Percentiles rank a stretch among this genome's conserved stretches.
These are phyloP conservation scores for Chionomys nivalis DNA, from an alignment of 2,113 vertebrate genomes.

Conservation along the genomic window DNA sequence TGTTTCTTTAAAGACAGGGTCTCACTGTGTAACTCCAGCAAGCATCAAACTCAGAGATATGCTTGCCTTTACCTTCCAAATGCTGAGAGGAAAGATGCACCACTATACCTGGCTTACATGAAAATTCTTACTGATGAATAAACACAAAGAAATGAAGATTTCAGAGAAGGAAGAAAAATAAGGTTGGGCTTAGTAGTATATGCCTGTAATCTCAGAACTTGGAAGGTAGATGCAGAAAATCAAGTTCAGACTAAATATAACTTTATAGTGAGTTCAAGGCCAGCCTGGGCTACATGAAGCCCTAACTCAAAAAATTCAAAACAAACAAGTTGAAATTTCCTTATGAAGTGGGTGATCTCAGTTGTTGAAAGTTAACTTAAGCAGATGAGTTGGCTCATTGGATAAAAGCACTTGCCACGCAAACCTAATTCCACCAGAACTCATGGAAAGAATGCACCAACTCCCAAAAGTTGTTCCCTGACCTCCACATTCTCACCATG, in stretches of 20 bases:
- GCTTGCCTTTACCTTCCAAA: not conserved
- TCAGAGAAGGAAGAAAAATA: constrained; percentile 15
- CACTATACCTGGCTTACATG: not conserved
- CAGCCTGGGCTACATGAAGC: not conserved
- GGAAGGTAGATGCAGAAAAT: not conserved
- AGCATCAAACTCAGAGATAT: not conserved
- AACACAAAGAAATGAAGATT: not conserved
- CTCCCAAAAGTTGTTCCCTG: not conserved
- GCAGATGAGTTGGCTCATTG: not conserved
- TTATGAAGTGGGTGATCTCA: not conserved
- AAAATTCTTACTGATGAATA: not conserved
- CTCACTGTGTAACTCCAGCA: not conserved
- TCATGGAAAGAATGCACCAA: no score
- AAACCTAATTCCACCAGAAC: not conserved
- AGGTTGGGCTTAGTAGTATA: not conserved
- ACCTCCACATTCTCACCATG: not conserved
- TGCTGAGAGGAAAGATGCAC: not conserved
- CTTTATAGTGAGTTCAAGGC: not conserved
- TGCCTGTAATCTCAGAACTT: not conserved
- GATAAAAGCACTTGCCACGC: not conserved
- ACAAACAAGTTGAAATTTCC: not conserved
- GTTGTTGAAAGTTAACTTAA: not conserved
- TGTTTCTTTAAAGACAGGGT: not conserved
- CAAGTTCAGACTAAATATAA: not conserved
- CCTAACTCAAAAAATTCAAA: not conserved